Percentiles rank a stretch among this genome's conserved stretches.
phyloP scores from a whole-genome alignment of 1,140 invertebrate genomes.

The Papilio polyxenes region DNA sequence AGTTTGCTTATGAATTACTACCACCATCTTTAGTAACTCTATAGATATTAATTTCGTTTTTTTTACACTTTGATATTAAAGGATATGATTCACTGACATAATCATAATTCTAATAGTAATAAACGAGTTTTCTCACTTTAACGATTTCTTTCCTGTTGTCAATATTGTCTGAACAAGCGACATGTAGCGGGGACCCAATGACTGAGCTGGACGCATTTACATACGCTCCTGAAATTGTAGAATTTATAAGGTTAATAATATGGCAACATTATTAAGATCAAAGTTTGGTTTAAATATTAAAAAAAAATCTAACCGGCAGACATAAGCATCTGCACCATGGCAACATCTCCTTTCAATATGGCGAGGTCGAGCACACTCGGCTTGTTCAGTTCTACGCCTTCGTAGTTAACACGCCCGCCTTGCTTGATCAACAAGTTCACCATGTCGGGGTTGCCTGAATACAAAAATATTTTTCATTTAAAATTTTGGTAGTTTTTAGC shows the following conservation, averaged over 20 bases:
- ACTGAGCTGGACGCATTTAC: slow-evolving; percentile 91
- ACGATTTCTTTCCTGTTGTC: slow-evolving; percentile 86
- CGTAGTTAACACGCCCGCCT: slow-evolving; percentile 87
- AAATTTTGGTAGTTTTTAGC: slow-evolving; percentile 1
- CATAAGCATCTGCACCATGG: slow-evolving; percentile 86
- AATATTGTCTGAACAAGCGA: slow-evolving; percentile 92
- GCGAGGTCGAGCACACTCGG: slow-evolving; percentile 92
- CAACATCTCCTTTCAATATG: slow-evolving; percentile 89
- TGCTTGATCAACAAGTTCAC: slow-evolving; percentile 91
- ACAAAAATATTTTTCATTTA: slow-evolving; percentile 18
- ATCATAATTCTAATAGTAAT: neutral
- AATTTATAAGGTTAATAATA: neutral
- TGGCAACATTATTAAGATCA: neutral
- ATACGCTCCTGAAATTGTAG: slow-evolving; percentile 83
- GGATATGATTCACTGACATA: neutral
- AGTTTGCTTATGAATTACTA: slow-evolving; percentile 48
- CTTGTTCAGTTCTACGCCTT: slow-evolving; percentile 85
- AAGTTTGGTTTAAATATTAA: no score
- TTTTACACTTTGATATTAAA: no score
- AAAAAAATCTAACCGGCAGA: slow-evolving; percentile 82
- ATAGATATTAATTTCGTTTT: no score
- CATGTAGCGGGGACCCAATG: slow-evolving; percentile 91
- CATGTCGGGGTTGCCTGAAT: slow-evolving; percentile 84
- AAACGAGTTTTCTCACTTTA: slow-evolving; percentile 58
- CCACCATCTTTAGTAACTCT: neutral